Conservation (phyloP, 2,888 invertebrate genomes). For the Byasa hedistus region DNA sequence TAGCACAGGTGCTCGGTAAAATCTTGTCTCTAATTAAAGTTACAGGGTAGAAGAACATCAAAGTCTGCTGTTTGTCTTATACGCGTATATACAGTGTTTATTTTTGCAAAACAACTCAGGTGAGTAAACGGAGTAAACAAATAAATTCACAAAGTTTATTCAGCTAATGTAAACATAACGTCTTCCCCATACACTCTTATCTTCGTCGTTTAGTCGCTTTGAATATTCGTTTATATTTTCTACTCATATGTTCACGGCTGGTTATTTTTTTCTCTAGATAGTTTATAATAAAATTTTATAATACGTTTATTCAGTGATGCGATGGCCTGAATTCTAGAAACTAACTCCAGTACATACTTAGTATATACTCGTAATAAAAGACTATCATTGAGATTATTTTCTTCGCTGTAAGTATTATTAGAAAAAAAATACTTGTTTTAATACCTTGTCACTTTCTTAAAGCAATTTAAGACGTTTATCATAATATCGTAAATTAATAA, state of each 20-base stretch:
- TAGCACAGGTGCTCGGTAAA: conserved; percentile 7
- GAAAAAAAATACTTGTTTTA: no score
- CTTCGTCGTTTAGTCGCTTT: conserved; percentile 1
- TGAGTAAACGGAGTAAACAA: conserved; percentile 21
- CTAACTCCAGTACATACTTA: no score
- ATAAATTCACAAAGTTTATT: conserved; percentile 22
- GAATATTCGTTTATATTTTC: not conserved
- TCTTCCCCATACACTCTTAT: conserved; percentile 8
- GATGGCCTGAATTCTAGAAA: no score
- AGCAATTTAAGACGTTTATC: no score
- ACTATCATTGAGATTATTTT: no score
- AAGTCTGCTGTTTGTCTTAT: conserved; percentile 15
- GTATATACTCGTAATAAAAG: no score
- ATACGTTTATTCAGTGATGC: no score
- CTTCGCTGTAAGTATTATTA: no score
- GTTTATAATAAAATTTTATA: no score
- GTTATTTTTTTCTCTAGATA: not conserved
- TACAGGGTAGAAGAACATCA: conserved; percentile 8
- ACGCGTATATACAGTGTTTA: conserved; percentile 3
- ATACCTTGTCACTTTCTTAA: no score
- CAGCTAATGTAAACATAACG: conserved; percentile 12
- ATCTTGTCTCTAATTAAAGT: conserved; percentile 18
- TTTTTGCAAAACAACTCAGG: conserved; percentile 13
- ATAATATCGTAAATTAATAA: no score
- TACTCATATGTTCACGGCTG: not conserved